Evolutionary conservation across 2,888 invertebrate species (phyloP).

Genomic region (Lasioglossum leucozonium): DNA sequence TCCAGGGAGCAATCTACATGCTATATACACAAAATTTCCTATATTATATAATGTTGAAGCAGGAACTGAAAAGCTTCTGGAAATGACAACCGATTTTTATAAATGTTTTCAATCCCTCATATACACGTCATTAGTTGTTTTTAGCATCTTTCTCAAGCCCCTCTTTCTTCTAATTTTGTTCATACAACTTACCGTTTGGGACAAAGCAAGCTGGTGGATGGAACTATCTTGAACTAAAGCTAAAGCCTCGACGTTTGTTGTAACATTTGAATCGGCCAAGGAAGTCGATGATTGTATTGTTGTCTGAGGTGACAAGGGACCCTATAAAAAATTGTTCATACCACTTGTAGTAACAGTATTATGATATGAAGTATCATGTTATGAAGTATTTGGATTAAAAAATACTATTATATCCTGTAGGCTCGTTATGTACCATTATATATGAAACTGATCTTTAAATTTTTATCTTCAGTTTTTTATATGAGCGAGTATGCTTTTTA

Average conservation of each 20-base stretch:
- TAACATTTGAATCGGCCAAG: slow-evolving; percentile 53
- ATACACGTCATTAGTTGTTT: background rate
- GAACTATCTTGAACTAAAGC: slow-evolving; percentile 52
- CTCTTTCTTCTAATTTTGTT: background rate
- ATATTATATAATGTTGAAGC: background rate
- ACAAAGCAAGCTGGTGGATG: slow-evolving; percentile 57
- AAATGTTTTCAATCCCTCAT: background rate
- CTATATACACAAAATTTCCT: slow-evolving; percentile 48
- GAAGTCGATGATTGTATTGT: slow-evolving; percentile 77
- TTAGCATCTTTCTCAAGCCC: background rate
- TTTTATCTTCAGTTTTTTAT: too few relatives aligned
- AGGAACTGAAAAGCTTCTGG: too few relatives aligned
- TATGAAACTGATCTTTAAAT: too few relatives aligned
- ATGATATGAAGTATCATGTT: background rate
- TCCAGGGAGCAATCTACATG: slow-evolving; percentile 74
- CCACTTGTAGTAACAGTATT: background rate
- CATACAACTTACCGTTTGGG: slow-evolving; percentile 72
- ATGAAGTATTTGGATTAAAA: background rate
- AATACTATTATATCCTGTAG: too few relatives aligned
- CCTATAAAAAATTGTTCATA: slow-evolving; percentile 70
- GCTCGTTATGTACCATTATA: too few relatives aligned
- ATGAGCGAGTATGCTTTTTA: too few relatives aligned
- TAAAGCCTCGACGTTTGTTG: slow-evolving; percentile 45
- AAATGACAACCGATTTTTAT: too few relatives aligned
- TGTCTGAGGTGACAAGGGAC: slow-evolving; percentile 84